Base-by-base conservation (phyloP, 23 tunicate genomes). In the Oikopleura vanhoeffeni region DNA sequence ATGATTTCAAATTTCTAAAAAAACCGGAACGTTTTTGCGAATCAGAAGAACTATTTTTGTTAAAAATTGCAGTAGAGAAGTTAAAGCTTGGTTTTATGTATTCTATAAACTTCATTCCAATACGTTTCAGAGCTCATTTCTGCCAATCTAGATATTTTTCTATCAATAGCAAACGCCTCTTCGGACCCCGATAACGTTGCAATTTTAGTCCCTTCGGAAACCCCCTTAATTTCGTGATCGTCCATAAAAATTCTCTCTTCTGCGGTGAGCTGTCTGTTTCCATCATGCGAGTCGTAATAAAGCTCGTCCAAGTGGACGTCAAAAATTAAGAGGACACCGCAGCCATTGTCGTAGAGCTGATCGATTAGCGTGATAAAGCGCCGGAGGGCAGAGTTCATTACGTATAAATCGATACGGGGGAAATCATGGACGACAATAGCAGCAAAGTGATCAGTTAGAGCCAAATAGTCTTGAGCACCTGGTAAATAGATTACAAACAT, bases 141-240 rank as follows among this genome's bases (percentile, higher is more conserved):
- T 30, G 79, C 89, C 0, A 95, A 67, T 40, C 99, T 88, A 0
- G 99, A 95, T 8, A 89, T 82, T 4, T 94, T 95, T 36, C 99
- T 83, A 49, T 87, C 84, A 76, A 95, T 90, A 2, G 99, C 99
- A 79, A 95, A 95, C 41, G 91, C 90, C 85, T 95, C 99, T 84
- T 95, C 99, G 67, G 91, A 95, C 0, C 99, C 99, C 40, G 99
- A 95, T 40, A 95, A 89, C 34, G 91, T 88, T 57, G 91, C 91
- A 35, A 95, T 60, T 71, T 71, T 71, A 71, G 32, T 38, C 36
- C 79, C 79, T 32, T 71, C 79, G 27, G 79, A 33, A 2, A 71
- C 79, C 3, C 79, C 79, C 79, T 71, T 33, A 28, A 71, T 38
- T 71, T 71, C 3, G 32, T 71, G 38, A 71, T 71, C 79, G 35